These are phyloP conservation scores for Phylloscopus whistleri DNA, from an alignment of 2,113 vertebrate species.

Conservation along the genomic window DNA sequence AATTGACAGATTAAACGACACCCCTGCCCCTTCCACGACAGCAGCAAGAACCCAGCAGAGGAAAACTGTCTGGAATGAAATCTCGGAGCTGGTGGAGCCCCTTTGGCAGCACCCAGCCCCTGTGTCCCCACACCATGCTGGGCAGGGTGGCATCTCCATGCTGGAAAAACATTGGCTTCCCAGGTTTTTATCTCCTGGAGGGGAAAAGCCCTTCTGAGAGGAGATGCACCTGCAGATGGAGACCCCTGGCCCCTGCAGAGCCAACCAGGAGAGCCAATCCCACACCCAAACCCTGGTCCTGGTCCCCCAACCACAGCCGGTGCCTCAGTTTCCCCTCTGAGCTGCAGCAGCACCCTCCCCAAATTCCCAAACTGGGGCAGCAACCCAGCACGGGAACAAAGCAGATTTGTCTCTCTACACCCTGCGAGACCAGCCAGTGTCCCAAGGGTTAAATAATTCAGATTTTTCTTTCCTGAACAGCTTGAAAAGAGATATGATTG, in stretches of 20 bases:
- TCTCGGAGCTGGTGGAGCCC: not conserved
- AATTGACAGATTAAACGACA: not conserved
- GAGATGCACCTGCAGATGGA: not conserved
- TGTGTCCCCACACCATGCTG: accelerated
- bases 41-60: not conserved
- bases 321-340: conserved; percentile 1
- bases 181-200: not conserved
- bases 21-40: not conserved
- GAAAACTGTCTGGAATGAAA: not conserved
- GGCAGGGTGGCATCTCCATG: not conserved
- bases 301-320: accelerated
- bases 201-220: not conserved
- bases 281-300: not conserved
- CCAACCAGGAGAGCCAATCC: not conserved
- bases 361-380: not conserved
- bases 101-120: not conserved
- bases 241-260: not conserved
- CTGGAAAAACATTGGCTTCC: not conserved
- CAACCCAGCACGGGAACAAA: not conserved
- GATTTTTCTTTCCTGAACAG: conserved; percentile 61
- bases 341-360: not conserved
- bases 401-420: not conserved
- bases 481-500: conserved; percentile 65
- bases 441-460: conserved; percentile 60
- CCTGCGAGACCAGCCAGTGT: not conserved